Conservation (phyloP, 2,888 invertebrate species). For the Zelleria hepariella region DNA sequence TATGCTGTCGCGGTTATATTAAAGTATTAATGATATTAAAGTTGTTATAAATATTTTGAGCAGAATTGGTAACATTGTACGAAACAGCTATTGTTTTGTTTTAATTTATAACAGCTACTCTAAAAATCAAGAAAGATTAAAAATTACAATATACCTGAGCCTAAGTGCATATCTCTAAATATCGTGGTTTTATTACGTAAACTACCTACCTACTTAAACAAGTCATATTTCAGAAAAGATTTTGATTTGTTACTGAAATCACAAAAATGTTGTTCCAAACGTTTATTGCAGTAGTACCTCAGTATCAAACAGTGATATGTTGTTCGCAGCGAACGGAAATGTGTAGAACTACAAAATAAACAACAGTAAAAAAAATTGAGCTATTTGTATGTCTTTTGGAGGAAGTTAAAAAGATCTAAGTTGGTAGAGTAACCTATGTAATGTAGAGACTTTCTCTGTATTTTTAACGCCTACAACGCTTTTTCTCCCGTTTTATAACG, state of each 20-base stretch:
- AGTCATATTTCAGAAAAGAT: no score
- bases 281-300: no score
- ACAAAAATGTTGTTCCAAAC: no score
- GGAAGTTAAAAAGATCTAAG: no score
- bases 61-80: constrained; percentile 23
- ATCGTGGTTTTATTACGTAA: constrained; percentile 15
- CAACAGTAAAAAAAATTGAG: no score
- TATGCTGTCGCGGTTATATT: constrained; percentile 6
- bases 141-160: neutral
- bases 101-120: neutral
- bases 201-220: no score
- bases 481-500: constrained; percentile 55
- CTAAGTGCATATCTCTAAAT: constrained; percentile 5
- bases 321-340: no score
- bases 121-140: no score
- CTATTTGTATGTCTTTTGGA: constrained; percentile 10
- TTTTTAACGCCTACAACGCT: neutral
- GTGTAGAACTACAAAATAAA: no score
- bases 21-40: constrained; percentile 23
- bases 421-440: neutral
- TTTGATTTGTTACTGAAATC: no score
- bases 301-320: no score
- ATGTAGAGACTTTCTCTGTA: neutral
- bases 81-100: constrained; percentile 1
- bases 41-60: constrained; percentile 20